Conservation (phyloP, 2,113 vertebrate species). For the Vimba vimba region DNA sequence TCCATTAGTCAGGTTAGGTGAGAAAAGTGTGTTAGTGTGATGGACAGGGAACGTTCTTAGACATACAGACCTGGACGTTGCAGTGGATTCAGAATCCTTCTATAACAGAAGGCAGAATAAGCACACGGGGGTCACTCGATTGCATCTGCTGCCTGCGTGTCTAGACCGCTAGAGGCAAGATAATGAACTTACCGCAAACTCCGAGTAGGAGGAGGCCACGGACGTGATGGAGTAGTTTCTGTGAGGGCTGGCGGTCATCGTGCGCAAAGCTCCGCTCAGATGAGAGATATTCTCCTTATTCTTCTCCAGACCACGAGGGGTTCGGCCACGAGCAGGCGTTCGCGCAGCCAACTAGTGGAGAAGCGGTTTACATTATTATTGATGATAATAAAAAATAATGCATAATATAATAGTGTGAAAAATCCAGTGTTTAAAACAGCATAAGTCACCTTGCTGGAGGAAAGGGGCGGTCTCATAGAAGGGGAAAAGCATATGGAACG, state of each 20-base stretch:
- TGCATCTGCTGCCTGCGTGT: slow-evolving; percentile 34
- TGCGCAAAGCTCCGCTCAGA: slow-evolving; percentile 80
- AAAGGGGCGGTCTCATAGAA: slow-evolving; percentile 75
- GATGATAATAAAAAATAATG: neutral
- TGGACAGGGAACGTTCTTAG: neutral
- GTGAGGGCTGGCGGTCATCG: slow-evolving; percentile 80
- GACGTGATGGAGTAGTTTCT: slow-evolving; percentile 86
- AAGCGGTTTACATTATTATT: neutral
- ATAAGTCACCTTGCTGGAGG: slow-evolving; percentile 83
- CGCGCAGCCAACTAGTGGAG: slow-evolving; percentile 59
- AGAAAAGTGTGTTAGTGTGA: slow-evolving; percentile 22
- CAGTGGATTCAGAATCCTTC: slow-evolving; percentile 67
- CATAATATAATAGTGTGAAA: neutral
- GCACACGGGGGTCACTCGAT: neutral
- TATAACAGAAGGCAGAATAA: slow-evolving; percentile 64
- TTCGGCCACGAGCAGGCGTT: slow-evolving; percentile 71
- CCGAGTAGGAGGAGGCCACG: slow-evolving; percentile 91
- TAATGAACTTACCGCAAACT: slow-evolving; percentile 91
- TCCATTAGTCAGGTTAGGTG: slow-evolving; percentile 37
- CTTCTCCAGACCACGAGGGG: slow-evolving; percentile 71
- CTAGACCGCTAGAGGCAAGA: slow-evolving; percentile 67
- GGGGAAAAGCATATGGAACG: slow-evolving; percentile 80
- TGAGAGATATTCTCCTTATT: slow-evolving; percentile 90
- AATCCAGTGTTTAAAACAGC: neutral
- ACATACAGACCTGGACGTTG: slow-evolving; percentile 65